Evolutionary conservation across 2,797 vertebrate species (phyloP), one percentile per base, ranked within the genome.

Genomic region (Mionectes olivaceus): DNA sequence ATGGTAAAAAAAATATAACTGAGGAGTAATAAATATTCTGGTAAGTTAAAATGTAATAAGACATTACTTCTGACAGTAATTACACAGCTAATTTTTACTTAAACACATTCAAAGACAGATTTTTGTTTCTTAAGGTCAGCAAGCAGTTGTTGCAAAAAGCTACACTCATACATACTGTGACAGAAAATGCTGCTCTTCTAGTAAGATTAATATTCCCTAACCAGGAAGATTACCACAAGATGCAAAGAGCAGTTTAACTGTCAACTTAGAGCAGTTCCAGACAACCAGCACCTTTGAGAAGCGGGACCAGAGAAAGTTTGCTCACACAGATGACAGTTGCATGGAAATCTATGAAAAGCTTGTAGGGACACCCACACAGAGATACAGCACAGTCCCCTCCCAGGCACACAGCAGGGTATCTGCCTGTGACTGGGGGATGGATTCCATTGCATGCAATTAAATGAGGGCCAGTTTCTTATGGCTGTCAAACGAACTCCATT

Each of bases 401-500:
- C 80, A 75, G 50, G 60, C 50, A 2, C 64, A 22, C 27, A 0
- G 82, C 13, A 0, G 86, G 77, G 70, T 22, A 91, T 81, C 76
- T 69, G 89, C 81, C 77, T 57, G 19, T 2, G 0, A 50, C 74
- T 21, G 37, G 33, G 44, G 47, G 10, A 73, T 13, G 44, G 52
- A 88, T 90, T 94, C 82, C 53, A 44, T 28, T 46, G 63, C 59
- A 37, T 19, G 44, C 74, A 88, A 82, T 83, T 93, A 93, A 86
- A 90, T n/a, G 65, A 92, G 67, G 78, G 81, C 37, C 73, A 84
- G 67, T 73, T 87, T 78, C 85, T 91, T 27, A 46, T 10, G 55
- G 49, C 76, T 95, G 89, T 93, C 91, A 94, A 71, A 71, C 35
- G 53, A 96, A 86, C 57, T 88, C 61, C 57, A 37, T 59, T 87